Evolutionary conservation across 2,888 invertebrate species (phyloP).

Genomic region (Pandemis corylana): DNA sequence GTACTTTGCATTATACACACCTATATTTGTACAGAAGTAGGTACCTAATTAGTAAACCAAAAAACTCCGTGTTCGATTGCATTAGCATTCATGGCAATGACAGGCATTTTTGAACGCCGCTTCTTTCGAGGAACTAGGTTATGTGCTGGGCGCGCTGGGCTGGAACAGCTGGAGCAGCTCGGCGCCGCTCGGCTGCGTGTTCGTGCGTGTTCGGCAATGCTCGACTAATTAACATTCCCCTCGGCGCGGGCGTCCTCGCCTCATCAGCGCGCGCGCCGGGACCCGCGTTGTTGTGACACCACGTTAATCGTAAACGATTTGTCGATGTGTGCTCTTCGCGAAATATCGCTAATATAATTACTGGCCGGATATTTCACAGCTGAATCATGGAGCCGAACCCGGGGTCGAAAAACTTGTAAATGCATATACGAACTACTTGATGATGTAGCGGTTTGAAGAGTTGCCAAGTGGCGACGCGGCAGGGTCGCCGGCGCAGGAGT

Average conservation of each 20-base stretch:
- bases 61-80: not conserved
- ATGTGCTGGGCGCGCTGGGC: conserved; percentile 8
- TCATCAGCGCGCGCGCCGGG: conserved; percentile 58
- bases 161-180: conserved; percentile 12
- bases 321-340: conserved; percentile 20
- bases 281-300: conserved; percentile 30
- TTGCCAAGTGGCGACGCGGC: conserved; percentile 35
- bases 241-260: conserved; percentile 58
- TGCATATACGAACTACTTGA: conserved; percentile 7
- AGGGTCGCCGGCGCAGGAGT: conserved; percentile 9
- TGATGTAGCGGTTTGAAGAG: conserved; percentile 32
- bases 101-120: not conserved
- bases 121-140: not conserved
- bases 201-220: conserved; percentile 35
- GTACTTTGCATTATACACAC: conserved; percentile 11
- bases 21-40: not conserved
- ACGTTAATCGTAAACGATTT: conserved; percentile 22
- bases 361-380: conserved; percentile 10
- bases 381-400: conserved; percentile 15
- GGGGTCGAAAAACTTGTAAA: conserved; percentile 38
- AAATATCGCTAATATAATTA: conserved; percentile 37
- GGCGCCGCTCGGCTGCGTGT: conserved; percentile 13
- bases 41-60: conserved; percentile 1
- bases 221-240: conserved; percentile 75
- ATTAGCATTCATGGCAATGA: not conserved